Evolutionary conservation across 2,888 invertebrate genomes (phyloP), one percentile per base, ranked within the genome.

Genomic region (Seira ritae): DNA sequence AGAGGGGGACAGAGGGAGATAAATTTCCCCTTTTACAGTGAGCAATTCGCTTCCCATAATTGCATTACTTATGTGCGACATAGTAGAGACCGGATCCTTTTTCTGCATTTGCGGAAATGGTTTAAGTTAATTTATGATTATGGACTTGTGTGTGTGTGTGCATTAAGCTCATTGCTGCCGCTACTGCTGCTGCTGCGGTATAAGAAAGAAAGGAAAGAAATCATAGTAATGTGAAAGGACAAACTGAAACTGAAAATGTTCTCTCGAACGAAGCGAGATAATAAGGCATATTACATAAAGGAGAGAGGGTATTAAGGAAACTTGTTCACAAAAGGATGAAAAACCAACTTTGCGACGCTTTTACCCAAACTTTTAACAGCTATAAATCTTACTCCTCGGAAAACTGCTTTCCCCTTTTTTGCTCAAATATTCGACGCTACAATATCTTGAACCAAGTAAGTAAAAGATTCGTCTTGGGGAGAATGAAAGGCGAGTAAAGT

Each of bases 71-170:
- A 84, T 82, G 77, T 83, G 73, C 76, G 72, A 55, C 78, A 83
- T 78, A 86, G 68, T 85, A 84, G n/a, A n/a, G 82, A 85, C 85
- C 84, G 85, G 86, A 87, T 84, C 82, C 86, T 86, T 85, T 85
- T 86, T 86, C 86, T 86, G 85, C 84, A 85, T 85, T 86, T 86
- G 80, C 84, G 87, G 88, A 88, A 88, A 87, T 88, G 86, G 87
- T 86, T 88, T 88, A 88, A 87, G 77, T 86, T 88, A 87, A 88
- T 88, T 88, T 88, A 87, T 87, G 86, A 85, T 85, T 86, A 87
- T 87, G 85, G 87, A 86, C 78, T 84, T 69, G 71, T n/a, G 69
- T 60, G 17, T 72, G 65, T 65, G 65, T 42, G n/a, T n/a, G n/a
- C n/a, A n/a, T n/a, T n/a, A n/a, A n/a, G n/a, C n/a, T n/a, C n/a